A percentile compares a stretch with the other conserved stretches of the same genome.
Evolutionary conservation across 2,888 invertebrate genomes (phyloP).

Genomic region (Andrena camellia): DNA sequence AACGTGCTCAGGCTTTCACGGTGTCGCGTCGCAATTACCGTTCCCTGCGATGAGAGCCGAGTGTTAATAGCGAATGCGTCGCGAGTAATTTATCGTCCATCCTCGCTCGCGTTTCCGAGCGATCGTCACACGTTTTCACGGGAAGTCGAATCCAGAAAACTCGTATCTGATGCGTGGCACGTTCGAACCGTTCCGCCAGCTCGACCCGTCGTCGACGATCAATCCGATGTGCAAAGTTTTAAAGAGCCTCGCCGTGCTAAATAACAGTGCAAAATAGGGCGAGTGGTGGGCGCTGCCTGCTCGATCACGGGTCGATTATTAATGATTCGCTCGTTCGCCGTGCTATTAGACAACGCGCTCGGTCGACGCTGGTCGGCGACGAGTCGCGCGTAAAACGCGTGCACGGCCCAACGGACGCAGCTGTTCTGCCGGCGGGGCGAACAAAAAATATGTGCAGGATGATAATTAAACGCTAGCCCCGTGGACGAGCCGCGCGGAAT

Average conservation of each 20-base stretch:
- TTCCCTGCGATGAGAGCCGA: background rate
- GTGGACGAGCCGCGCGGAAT: background rate
- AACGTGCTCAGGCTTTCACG: too few species aligned
- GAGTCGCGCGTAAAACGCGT: too few species aligned
- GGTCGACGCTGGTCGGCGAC: too few species aligned
- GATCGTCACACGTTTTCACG: slow-evolving; percentile 56
- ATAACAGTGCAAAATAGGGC: background rate
- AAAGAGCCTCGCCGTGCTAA: slow-evolving; percentile 26
- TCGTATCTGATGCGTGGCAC: slow-evolving; percentile 52
- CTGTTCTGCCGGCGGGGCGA: background rate
- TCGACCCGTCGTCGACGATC: slow-evolving; percentile 27
- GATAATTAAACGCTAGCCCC: slow-evolving; percentile 8
- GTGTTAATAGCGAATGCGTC: slow-evolving; percentile 63
- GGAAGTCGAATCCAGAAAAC: slow-evolving; percentile 42
- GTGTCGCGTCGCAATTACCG: background rate
- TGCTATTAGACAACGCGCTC: background rate
- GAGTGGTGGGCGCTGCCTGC: background rate
- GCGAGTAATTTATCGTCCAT: slow-evolving; percentile 66
- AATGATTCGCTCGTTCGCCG: slow-evolving; percentile 18
- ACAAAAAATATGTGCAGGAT: background rate
- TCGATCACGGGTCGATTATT: slow-evolving; percentile 38
- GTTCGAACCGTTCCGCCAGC: slow-evolving; percentile 36
- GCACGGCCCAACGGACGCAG: background rate
- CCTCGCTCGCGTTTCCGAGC: slow-evolving; percentile 48
- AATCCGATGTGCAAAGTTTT: slow-evolving; percentile 36